A percentile compares a stretch with the other conserved stretches of the same genome.
Evolutionary conservation across 2,888 invertebrate species (phyloP).

Genomic region (Aricia artaxerxes): DNA sequence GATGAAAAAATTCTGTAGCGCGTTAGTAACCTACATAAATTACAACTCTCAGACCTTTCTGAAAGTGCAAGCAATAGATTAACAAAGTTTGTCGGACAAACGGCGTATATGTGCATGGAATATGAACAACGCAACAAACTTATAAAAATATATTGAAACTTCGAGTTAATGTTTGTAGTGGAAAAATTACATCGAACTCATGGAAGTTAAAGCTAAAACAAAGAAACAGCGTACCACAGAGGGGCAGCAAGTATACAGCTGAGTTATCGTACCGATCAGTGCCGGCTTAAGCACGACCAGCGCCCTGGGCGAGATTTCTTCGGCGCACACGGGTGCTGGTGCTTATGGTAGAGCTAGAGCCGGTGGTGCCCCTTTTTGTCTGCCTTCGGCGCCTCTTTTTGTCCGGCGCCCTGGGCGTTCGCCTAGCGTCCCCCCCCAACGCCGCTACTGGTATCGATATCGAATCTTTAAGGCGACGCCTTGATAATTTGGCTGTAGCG

Average conservation of each 20-base stretch:
- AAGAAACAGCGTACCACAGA: not conserved
- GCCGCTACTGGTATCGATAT: too few species aligned
- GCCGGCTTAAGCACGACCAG: too few species aligned
- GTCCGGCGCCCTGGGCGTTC: too few species aligned
- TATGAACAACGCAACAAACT: constrained; percentile 5
- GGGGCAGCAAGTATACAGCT: too few species aligned
- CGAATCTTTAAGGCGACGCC: too few species aligned
- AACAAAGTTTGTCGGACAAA: constrained; percentile 16
- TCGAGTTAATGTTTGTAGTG: not conserved
- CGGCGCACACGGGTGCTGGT: too few species aligned
- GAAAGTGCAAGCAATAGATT: constrained; percentile 16
- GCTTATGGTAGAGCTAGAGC: too few species aligned
- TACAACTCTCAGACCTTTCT: not conserved
- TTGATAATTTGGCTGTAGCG: too few species aligned
- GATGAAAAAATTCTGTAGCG: constrained; percentile 13
- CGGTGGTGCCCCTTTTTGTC: too few species aligned
- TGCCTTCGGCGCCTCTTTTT: too few species aligned
- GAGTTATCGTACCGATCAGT: not conserved
- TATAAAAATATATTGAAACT: constrained; percentile 4
- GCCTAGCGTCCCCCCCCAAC: too few species aligned
- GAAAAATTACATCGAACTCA: not conserved
- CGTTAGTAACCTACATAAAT: not conserved
- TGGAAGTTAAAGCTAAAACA: not conserved
- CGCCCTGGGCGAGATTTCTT: too few species aligned
- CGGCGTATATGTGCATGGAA: constrained; percentile 6